Conservation (phyloP, 1,140 invertebrate species). For the Drosophila tsacasi region DNA sequence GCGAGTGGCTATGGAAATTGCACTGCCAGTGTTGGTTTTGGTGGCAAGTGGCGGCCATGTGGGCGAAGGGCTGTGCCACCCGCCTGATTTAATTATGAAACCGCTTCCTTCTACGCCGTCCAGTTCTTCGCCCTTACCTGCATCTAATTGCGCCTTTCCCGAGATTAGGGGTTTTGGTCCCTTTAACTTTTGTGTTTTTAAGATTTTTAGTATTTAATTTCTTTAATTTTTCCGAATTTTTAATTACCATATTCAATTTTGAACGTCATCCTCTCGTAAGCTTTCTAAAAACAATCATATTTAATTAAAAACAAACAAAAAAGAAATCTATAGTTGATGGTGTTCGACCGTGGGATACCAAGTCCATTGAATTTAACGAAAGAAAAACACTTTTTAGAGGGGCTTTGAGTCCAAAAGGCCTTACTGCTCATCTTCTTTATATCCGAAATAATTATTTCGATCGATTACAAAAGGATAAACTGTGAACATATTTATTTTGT, state of each 20-base stretch:
- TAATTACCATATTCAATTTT: background rate
- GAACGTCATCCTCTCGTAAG: background rate
- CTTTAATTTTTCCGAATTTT: background rate
- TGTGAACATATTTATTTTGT: too few relatives aligned
- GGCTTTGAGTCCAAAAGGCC: background rate
- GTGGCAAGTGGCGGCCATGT: slow-evolving; percentile 15
- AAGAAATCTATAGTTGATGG: background rate
- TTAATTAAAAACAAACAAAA: slow-evolving; percentile 3
- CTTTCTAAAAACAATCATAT: background rate
- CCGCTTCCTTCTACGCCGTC: background rate
- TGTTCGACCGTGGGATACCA: background rate
- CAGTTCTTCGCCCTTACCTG: background rate
- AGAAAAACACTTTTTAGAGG: background rate
- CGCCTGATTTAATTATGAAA: slow-evolving; percentile 8
- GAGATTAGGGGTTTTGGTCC: background rate
- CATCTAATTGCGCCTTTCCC: background rate
- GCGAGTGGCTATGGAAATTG: slow-evolving; percentile 24
- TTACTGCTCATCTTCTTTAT: background rate
- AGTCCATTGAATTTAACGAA: background rate
- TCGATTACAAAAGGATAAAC: too few relatives aligned
- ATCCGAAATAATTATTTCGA: too few relatives aligned
- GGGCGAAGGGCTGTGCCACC: background rate
- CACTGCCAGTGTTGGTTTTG: slow-evolving; percentile 4
- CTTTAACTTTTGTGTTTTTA: background rate
- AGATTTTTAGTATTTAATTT: background rate